Evolutionary conservation across 2,888 invertebrate genomes (phyloP).

Genomic region (Acanthosepion esculentum): DNA sequence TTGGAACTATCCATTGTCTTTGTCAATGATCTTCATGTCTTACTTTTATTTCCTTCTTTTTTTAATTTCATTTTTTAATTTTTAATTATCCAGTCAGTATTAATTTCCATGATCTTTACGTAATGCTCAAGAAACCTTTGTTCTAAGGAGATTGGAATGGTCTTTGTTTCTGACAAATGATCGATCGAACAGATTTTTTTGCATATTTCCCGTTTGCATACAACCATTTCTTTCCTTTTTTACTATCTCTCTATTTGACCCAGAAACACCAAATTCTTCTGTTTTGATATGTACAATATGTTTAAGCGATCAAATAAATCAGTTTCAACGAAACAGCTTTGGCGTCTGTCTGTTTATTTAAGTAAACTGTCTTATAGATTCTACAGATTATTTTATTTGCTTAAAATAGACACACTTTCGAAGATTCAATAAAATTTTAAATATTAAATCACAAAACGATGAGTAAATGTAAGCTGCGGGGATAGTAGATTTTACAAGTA

Average conservation of each 20-base stretch:
- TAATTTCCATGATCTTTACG: not conserved
- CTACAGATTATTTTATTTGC: too few species aligned
- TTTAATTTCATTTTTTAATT: not conserved
- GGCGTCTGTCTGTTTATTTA: too few species aligned
- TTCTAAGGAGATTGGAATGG: not conserved
- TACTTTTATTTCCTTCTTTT: not conserved
- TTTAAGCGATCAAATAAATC: too few species aligned
- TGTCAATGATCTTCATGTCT: not conserved
- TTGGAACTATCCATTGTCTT: not conserved
- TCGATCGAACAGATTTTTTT: not conserved
- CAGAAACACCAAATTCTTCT: too few species aligned
- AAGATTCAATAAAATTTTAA: too few species aligned
- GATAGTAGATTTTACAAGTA: too few species aligned
- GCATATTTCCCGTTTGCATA: not conserved
- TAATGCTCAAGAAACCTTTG: not conserved
- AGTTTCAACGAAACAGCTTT: too few species aligned
- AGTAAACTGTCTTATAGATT: too few species aligned
- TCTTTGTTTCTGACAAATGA: not conserved
- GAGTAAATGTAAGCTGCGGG: too few species aligned
- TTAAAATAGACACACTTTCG: too few species aligned
- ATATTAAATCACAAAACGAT: too few species aligned
- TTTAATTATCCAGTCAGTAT: not conserved
- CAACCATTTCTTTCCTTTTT: not conserved
- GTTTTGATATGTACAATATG: too few species aligned
- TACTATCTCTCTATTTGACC: not conserved